Percentiles rank a stretch among this genome's conserved stretches.
These are phyloP conservation scores for Eonycteris spelaea DNA, from an alignment of 2,113 vertebrate genomes.

Conservation along the genomic window DNA sequence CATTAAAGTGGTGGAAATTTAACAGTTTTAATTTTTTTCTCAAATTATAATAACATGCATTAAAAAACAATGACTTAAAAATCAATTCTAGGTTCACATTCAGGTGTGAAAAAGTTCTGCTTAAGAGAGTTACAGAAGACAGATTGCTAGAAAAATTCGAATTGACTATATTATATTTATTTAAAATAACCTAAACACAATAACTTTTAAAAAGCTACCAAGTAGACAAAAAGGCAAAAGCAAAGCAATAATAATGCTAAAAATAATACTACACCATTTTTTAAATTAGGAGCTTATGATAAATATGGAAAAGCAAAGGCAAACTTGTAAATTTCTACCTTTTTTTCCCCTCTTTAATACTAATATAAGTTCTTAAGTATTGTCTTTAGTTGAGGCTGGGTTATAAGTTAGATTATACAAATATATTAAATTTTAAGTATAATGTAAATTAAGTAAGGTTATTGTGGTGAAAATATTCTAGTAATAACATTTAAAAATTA, in stretches of 20 bases:
- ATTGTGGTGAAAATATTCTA: not conserved
- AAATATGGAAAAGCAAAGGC: not conserved
- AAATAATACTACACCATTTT: not conserved
- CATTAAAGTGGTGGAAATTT: not conserved
- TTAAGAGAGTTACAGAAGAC: not conserved
- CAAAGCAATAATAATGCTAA: not conserved
- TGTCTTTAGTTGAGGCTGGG: not conserved
- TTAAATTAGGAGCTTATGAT: not conserved
- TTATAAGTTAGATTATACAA: slow-evolving; percentile 1
- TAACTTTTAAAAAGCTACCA: slow-evolving; percentile 15
- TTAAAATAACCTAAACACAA: not conserved
- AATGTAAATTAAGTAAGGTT: not conserved
- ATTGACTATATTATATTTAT: not conserved
- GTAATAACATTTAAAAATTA: not conserved
- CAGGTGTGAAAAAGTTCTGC: not conserved
- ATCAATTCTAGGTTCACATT: not conserved
- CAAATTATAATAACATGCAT: not conserved
- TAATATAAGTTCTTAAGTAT: not conserved
- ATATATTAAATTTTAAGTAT: not conserved
- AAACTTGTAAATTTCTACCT: not conserved
- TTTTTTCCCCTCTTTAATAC: not conserved
- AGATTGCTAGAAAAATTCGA: not conserved
- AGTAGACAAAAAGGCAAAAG: not conserved
- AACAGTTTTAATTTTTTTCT: not conserved
- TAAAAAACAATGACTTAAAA: not conserved